Conservation (phyloP, 2,888 invertebrate species). For the Leptopilina myrica region DNA sequence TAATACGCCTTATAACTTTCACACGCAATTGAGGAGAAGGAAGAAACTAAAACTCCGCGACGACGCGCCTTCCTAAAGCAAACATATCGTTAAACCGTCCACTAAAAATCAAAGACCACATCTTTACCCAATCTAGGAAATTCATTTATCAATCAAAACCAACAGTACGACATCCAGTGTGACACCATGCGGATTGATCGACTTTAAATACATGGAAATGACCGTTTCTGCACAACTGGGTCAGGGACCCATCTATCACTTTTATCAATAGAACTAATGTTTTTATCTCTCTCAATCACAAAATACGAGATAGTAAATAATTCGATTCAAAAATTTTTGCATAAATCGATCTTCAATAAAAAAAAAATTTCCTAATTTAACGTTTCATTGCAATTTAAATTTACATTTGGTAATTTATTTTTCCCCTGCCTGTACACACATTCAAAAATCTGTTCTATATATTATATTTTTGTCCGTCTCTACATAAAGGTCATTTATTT, state of each 20-base stretch:
- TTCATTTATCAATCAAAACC: slow-evolving; percentile 26
- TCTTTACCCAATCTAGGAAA: neutral
- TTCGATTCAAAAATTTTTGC: neutral
- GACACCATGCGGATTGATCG: slow-evolving; percentile 16
- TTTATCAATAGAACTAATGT: slow-evolving; percentile 12
- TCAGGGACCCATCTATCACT: slow-evolving; percentile 14
- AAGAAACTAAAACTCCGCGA: slow-evolving; percentile 8
- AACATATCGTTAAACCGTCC: slow-evolving; percentile 13
- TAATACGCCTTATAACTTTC: slow-evolving; percentile 22
- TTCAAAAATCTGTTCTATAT: too few relatives aligned
- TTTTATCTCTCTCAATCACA: neutral
- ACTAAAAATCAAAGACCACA: neutral
- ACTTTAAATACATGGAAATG: slow-evolving; percentile 14
- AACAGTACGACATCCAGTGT: neutral
- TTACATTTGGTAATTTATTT: slow-evolving; percentile 1
- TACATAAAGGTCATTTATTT: too few relatives aligned
- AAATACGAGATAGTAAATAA: neutral
- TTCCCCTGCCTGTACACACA: too few relatives aligned
- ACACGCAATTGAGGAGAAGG: slow-evolving; percentile 21
- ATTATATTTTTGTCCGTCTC: too few relatives aligned
- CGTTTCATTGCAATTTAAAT: neutral
- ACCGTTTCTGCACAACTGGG: slow-evolving; percentile 20
- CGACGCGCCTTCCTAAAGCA: neutral
- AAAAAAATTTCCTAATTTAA: neutral
- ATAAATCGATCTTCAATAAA: neutral